Percentiles rank a stretch among this genome's conserved stretches.
Conservation (phyloP, 2,113 vertebrate species). For the Aplodontia rufa region DNA sequence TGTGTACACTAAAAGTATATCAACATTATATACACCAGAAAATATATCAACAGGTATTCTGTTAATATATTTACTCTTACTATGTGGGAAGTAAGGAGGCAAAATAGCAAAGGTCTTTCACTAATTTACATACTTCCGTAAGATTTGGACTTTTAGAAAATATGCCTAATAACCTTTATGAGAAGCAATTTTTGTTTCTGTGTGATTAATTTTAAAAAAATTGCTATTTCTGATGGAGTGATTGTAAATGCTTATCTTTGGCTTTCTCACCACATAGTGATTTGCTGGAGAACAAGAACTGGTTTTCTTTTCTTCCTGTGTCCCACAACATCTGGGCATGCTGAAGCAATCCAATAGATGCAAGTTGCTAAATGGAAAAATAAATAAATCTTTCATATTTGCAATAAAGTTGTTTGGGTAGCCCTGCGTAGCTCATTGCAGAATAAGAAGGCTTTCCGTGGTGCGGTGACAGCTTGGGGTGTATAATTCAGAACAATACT, state of each 20-base stretch:
- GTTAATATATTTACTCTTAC: neutral
- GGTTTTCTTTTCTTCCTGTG: constrained; percentile 1
- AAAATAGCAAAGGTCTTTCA: neutral
- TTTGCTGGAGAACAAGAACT: neutral
- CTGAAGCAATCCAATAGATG: neutral
- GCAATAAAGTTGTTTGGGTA: neutral
- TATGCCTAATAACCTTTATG: neutral
- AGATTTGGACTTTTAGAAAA: neutral
- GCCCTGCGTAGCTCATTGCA: neutral
- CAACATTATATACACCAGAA: neutral
- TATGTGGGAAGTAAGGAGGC: neutral
- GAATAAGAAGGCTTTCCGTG: neutral
- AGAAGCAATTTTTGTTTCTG: neutral
- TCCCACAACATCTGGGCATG: neutral
- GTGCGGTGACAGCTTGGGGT: neutral
- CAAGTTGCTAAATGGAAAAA: constrained; percentile 16
- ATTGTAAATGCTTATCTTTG: neutral
- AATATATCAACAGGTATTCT: neutral
- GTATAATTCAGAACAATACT: neutral
- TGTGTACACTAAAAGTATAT: neutral
- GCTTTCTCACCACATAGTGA: neutral
- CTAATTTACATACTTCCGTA: neutral
- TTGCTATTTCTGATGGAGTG: neutral
- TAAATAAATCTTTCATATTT: constrained; percentile 7
- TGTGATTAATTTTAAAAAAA: neutral